These are phyloP conservation scores for Pocillopora grandis DNA, from an alignment of 92 coral and sea anemone species.

Conservation along the genomic window DNA sequence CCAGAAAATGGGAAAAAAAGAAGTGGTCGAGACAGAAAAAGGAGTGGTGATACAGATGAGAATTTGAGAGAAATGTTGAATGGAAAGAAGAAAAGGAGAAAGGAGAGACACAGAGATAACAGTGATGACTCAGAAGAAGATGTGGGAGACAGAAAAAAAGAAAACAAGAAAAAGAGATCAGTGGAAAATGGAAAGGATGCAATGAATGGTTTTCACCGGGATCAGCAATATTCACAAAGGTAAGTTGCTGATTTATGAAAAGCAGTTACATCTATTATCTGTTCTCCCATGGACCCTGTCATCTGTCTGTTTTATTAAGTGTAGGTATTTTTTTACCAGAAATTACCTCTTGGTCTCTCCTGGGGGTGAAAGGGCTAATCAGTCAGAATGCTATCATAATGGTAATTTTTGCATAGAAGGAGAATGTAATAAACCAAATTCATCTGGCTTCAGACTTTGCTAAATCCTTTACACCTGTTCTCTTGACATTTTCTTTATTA, in stretches of 20 bases:
- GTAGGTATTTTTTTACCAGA: too few species aligned
- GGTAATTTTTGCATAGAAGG: too few species aligned
- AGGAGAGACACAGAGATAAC: constrained; percentile 12
- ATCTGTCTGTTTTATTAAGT: too few species aligned
- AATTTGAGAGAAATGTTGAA: constrained; percentile 10
- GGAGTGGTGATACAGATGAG: constrained; percentile 7
- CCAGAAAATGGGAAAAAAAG: background rate
- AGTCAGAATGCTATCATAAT: too few species aligned
- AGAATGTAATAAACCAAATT: too few species aligned
- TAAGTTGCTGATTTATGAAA: background rate
- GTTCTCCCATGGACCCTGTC: too few species aligned
- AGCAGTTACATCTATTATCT: too few species aligned
- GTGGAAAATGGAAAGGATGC: constrained; percentile 7
- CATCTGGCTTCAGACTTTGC: too few species aligned
- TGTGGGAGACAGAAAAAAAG: background rate
- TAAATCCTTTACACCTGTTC: too few species aligned
- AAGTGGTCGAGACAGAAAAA: background rate
- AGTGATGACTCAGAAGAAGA: constrained; percentile 24
- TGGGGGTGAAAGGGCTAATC: too few species aligned
- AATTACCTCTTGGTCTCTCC: too few species aligned
- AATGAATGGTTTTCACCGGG: constrained; percentile 10
- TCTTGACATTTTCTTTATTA: too few species aligned
- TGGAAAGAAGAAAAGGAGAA: constrained; percentile 3
- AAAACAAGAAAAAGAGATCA: background rate
- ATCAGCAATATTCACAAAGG: constrained; percentile 19